Conservation (phyloP, 2,888 invertebrate species). For the Cyclophora albipunctata region DNA sequence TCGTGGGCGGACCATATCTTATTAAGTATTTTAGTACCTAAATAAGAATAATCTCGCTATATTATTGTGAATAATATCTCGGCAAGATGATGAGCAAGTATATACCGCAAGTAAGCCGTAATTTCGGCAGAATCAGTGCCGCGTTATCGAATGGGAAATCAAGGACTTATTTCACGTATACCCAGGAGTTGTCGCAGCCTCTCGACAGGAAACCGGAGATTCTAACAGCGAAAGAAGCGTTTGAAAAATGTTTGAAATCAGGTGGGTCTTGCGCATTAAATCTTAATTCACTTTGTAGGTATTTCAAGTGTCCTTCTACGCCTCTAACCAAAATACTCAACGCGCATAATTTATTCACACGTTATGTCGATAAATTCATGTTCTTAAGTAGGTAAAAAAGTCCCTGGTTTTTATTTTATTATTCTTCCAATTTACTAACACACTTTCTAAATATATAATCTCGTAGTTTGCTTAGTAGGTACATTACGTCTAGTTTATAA, state of each 20-base stretch:
- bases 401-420: too few relatives aligned
- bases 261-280: constrained; percentile 74
- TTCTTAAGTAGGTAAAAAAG: too few relatives aligned
- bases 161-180: constrained; percentile 84
- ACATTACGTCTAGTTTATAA: too few relatives aligned
- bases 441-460: too few relatives aligned
- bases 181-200: constrained; percentile 87
- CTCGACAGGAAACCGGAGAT: constrained; percentile 82
- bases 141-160: constrained; percentile 43
- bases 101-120: constrained; percentile 45
- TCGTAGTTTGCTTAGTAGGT: too few relatives aligned
- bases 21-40: too few relatives aligned
- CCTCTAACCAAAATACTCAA: too few relatives aligned
- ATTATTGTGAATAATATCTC: background rate
- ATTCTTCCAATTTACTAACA: too few relatives aligned
- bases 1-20: too few relatives aligned
- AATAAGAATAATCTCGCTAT: too few relatives aligned
- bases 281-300: background rate
- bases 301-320: too few relatives aligned
- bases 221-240: constrained; percentile 84
- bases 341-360: constrained; percentile 1
- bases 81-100: constrained; percentile 44
- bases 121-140: constrained; percentile 48
- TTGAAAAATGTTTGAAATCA: constrained; percentile 83
- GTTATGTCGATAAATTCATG: too few relatives aligned